Evolutionary conservation across 2,888 invertebrate species (phyloP), one percentile per base, ranked within the genome.

Genomic region (Ophion slaviceki): DNA sequence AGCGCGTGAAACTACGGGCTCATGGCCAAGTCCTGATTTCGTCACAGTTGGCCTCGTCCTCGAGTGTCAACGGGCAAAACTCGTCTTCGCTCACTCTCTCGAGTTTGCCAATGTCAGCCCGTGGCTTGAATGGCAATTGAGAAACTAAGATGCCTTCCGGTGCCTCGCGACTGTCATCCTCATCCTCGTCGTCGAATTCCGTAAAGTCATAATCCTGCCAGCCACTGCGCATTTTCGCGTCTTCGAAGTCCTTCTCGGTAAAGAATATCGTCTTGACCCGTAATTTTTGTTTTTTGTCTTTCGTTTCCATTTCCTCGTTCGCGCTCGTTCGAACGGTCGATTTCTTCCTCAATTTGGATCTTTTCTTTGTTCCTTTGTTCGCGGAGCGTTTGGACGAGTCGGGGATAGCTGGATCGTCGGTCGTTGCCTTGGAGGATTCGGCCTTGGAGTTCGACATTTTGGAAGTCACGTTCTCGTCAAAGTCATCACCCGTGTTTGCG

Each of bases 41-140:
- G 5, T 88, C 90, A 84, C 93, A 93, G 45, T 90, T 88, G 17
- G 77, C 82, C 81, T 92, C 92, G 59, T 93, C 92, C 10, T 93
- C 93, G 66, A 91, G 87, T 57, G 89, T 91, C 86, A 93, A 81
- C 17, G 94, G 94, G 85, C 94, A 94, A 80, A 91, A 94, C 84
- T 94, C 94, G 2, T 94, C 93, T 32, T 89, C 90, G 8, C 89
- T 90, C 47, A 94, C 88, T 79, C 91, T 91, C 68, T 92, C 92
- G 45, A 93, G 87, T 82, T 90, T 88, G 45, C 92, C 92, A 83
- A 93, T 89, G 82, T 94, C 93, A 47, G 91, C 89, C 75, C 85
- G 91, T 1, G 94, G 93, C 76, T 91, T 92, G 82, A 90, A 93
- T 20, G 92, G 91, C 74, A 94, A 81, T 80, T 92, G 87, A 2